phyloP scores from a whole-genome alignment of 2,113 vertebrate genomes.

The Chaetodon auriga region DNA sequence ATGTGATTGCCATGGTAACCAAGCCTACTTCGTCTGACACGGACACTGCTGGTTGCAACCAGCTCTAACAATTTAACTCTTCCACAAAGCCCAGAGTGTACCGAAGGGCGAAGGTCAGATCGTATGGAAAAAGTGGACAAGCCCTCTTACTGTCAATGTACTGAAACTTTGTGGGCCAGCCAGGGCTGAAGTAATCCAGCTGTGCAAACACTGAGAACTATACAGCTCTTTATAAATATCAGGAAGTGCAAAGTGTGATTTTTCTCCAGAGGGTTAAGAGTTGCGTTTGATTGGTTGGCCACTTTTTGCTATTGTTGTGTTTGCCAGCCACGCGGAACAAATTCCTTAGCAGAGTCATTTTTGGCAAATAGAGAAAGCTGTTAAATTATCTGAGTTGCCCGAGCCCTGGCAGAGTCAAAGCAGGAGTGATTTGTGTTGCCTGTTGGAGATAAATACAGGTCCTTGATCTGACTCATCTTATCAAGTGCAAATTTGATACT shows the following conservation, averaged over 20 bases:
- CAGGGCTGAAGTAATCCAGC: not conserved
- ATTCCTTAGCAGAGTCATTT: slow-evolving; percentile 52
- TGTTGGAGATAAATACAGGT: slow-evolving; percentile 6
- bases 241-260: slow-evolving; percentile 29
- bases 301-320: slow-evolving; percentile 2
- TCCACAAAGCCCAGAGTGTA: slow-evolving; percentile 18
- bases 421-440: slow-evolving; percentile 1
- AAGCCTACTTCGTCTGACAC: slow-evolving; percentile 34
- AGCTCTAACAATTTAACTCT: slow-evolving; percentile 30
- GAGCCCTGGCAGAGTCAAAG: slow-evolving; percentile 21
- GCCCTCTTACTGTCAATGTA: not conserved
- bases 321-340: slow-evolving; percentile 24
- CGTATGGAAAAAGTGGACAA: not conserved
- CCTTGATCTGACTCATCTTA: slow-evolving; percentile 8
- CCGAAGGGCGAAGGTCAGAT: slow-evolving; percentile 46
- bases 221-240: slow-evolving; percentile 35
- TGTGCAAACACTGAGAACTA: slow-evolving; percentile 23
- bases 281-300: slow-evolving; percentile 36
- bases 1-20: slow-evolving; percentile 72
- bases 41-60: slow-evolving; percentile 37
- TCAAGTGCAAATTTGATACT: not conserved
- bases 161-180: not conserved
- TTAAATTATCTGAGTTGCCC: slow-evolving; percentile 70
- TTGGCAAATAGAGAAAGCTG: slow-evolving; percentile 38
- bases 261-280: slow-evolving; percentile 36